phyloP scores from a whole-genome alignment of 2,797 vertebrate genomes.

The Balearica regulorum region DNA sequence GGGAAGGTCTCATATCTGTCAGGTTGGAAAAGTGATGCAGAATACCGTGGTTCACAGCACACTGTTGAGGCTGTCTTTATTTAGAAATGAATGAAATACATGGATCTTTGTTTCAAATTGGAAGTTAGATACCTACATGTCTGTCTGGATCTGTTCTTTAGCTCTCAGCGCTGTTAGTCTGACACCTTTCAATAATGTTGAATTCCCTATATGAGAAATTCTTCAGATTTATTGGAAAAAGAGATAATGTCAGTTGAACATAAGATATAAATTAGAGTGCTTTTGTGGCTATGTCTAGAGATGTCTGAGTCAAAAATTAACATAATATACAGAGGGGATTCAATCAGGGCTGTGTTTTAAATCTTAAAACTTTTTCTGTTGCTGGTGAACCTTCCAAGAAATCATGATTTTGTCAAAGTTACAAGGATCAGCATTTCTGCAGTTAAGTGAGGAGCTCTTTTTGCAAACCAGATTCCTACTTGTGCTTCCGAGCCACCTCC shows the following conservation, averaged over 20 bases:
- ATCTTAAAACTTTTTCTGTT: not conserved
- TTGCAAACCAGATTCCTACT: not conserved
- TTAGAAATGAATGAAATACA: not conserved
- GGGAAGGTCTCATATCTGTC: not conserved
- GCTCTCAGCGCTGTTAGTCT: not conserved
- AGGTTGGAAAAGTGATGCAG: not conserved
- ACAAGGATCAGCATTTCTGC: not conserved
- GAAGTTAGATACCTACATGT: not conserved
- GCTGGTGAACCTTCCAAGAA: not conserved
- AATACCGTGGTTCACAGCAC: not conserved
- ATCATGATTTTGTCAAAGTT: conserved; percentile 37
- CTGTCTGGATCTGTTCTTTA: not conserved
- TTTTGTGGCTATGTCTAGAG: not conserved
- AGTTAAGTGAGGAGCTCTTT: not conserved
- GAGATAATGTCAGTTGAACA: not conserved
- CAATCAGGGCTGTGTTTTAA: not conserved
- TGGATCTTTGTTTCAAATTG: not conserved
- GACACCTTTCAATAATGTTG: not conserved
- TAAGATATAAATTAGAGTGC: not conserved
- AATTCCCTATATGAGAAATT: not conserved
- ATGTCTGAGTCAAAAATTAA: not conserved
- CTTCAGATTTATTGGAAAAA: not conserved
- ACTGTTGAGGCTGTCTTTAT: not conserved
- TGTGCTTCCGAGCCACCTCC: conserved; percentile 10
- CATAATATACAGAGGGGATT: not conserved